These are phyloP conservation scores for Lingula anatina DNA, from an alignment of 2,888 invertebrate species.

Conservation along the genomic window DNA sequence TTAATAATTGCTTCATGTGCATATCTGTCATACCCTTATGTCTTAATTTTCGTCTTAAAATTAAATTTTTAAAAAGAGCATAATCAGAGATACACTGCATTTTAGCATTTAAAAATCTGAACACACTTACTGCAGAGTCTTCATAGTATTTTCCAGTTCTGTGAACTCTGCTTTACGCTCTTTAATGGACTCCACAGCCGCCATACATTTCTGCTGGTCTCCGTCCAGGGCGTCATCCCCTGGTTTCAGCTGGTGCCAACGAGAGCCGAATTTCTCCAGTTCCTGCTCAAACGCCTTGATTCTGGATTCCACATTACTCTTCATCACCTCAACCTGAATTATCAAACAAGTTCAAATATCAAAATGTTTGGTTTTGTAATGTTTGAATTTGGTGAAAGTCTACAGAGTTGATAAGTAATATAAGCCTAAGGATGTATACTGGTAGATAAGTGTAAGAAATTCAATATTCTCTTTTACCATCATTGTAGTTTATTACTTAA, in stretches of 20 bases:
- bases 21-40: too few species aligned
- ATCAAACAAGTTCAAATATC: background rate
- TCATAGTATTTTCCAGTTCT: constrained; percentile 56
- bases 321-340: constrained; percentile 72
- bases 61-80: too few species aligned
- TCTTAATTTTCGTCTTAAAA: too few species aligned
- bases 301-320: constrained; percentile 60
- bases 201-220: constrained; percentile 56
- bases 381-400: too few species aligned
- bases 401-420: too few species aligned
- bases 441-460: too few species aligned
- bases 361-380: background rate
- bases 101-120: too few species aligned
- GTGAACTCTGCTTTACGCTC: constrained; percentile 64
- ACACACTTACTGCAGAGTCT: constrained; percentile 57
- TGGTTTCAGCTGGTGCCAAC: constrained; percentile 74
- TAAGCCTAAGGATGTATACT: too few species aligned
- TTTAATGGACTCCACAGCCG: constrained; percentile 59
- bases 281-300: constrained; percentile 58
- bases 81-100: too few species aligned
- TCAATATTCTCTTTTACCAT: too few species aligned
- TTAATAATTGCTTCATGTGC: too few species aligned
- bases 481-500: too few species aligned
- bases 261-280: constrained; percentile 72
- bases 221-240: constrained; percentile 59